Base-by-base conservation (phyloP, 1,140 invertebrate species). In the Bombus haemorrhoidalis region DNA sequence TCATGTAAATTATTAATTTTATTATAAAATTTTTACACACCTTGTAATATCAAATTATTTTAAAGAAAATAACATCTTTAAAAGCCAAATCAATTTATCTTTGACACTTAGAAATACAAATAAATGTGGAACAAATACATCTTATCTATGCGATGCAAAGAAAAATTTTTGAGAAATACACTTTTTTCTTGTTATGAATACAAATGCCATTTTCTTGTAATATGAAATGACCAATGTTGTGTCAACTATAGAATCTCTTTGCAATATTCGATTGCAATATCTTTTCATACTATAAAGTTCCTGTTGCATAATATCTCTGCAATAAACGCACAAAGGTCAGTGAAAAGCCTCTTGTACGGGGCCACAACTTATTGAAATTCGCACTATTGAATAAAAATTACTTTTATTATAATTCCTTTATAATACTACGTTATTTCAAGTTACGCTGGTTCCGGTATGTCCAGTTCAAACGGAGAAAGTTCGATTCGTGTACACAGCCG, bases 401-500 rank as follows among this genome's bases (percentile, higher is more conserved):
- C 6, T 15, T 80, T 53, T 22, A 28, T 64, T 10, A n/a, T 47
- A 53, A 69, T 73, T 81, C 43, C 39, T 64, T 74, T 41, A 12
- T 28, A 9, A 64, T 1, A 13, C 37, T 0, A 13, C 18, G 3
- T 1, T 53, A 18, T 6, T 32, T n/a, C 8, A 25, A 37, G 18
- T 39, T 68, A 34, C 43, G 10, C 25, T 32, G 13, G 37, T 68
- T 76, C 34, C 62, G 41, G 62, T 53, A 32, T 37, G 81, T 12
- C 28, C 73, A 53, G 62, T 53, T 76, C 43, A 53, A 76, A 76
- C 39, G 34, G 81, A 76, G 81, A 83, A 83, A 76, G 72, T 76
- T 76, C 22, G 34, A 25, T 8, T 76, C n/a, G 6, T 15, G 9
- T 10, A 8, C 25, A 39, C 9, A n/a, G 13, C 5, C 6, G 28